Evolutionary conservation across 2,797 vertebrate genomes (phyloP).

Genomic region (Danio jaintianensis): DNA sequence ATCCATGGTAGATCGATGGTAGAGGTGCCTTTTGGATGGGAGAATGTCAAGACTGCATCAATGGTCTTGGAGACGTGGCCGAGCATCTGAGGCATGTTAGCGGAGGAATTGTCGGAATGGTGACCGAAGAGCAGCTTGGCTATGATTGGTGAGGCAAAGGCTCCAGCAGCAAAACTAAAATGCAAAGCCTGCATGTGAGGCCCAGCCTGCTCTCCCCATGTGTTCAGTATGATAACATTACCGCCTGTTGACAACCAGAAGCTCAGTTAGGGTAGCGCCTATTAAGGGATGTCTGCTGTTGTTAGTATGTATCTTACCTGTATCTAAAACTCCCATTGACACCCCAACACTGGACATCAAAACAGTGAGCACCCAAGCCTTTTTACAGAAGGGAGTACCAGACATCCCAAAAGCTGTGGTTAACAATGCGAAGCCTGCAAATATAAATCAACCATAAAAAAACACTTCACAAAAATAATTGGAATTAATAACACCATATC

Average conservation of each 20-base stretch:
- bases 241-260: slow-evolving; percentile 78
- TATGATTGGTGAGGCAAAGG: slow-evolving; percentile 88
- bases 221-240: slow-evolving; percentile 87
- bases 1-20: slow-evolving; percentile 70
- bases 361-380: slow-evolving; percentile 72
- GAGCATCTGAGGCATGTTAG: neutral
- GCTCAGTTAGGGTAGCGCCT: neutral
- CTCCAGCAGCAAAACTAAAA: slow-evolving; percentile 92
- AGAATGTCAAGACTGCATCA: neutral
- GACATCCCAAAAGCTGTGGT: slow-evolving; percentile 84
- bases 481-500: neutral
- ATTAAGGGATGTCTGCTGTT: neutral
- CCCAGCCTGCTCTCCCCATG: slow-evolving; percentile 85
- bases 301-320: slow-evolving; percentile 75
- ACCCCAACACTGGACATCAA: slow-evolving; percentile 86
- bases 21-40: slow-evolving; percentile 39
- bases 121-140: slow-evolving; percentile 84
- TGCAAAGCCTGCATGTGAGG: slow-evolving; percentile 95
- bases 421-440: slow-evolving; percentile 85
- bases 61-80: slow-evolving; percentile 10
- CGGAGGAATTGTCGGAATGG: neutral
- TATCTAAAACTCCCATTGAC: slow-evolving; percentile 90
- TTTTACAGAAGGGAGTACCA: slow-evolving; percentile 85
- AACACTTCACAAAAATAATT: neutral
- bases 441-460: slow-evolving; percentile 22